Base-by-base conservation (phyloP, 2,888 invertebrate species). In the Craniophora ligustri region DNA sequence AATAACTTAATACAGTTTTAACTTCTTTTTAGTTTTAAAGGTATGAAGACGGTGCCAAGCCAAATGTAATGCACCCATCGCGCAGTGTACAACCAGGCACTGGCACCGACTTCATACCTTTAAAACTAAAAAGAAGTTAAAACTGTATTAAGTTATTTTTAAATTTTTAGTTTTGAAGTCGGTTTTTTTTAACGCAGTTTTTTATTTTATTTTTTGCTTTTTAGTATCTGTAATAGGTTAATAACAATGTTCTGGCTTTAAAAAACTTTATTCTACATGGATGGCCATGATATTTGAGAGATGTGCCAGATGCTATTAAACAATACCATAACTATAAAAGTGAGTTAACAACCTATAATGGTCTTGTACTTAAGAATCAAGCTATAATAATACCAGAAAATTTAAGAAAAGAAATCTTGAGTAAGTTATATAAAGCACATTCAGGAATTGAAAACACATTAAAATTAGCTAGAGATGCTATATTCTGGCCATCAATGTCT, bases 401-500 rank as follows among this genome's bases (percentile, higher is more conserved):
- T 10, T 19, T 21, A 36, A 36, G 36, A 36, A 2, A 13, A 21
- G 8, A 36, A 39, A 15, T 39, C 3, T 10, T 39, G 6, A 23
- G 6, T 38, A 21, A 38, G 3, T 38, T 38, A 10, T 21, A 38
- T 14, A 38, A 23, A 5, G 21, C 36, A 10, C 36, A 38, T 38
- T 23, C 21, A 14, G 36, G 36, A 2, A 23, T 23, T 14, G 36
- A 38, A 14, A 38, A 38, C 14, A 38, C 36, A 14, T 5, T 38
- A 10, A 38, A 38, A 23, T 10, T 38, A 23, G 36, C 36, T 14
- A 21, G 21, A 38, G 8, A 38, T 14, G 21, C 36, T 10, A 23
- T 38, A 38, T 38, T 23, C 5, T 23, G 21, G 21, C 36, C 36
- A 2, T 38, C 36, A 23, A 38, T 38, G 21, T 38, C 36, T 23